phyloP scores from a whole-genome alignment of 2,797 vertebrate species.

The Lagodon rhomboides region DNA sequence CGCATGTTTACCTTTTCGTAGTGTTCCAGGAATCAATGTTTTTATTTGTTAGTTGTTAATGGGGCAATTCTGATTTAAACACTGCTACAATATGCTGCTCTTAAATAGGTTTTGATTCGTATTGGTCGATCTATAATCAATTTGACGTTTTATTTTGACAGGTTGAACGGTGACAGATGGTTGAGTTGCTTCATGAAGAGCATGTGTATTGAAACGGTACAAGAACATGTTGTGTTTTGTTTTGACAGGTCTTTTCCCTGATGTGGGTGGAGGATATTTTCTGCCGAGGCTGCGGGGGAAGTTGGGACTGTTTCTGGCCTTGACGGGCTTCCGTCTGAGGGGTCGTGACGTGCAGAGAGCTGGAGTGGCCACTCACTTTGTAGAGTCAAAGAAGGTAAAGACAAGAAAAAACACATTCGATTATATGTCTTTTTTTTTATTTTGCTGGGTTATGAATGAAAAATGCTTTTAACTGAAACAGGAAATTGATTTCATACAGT shows the following conservation, averaged over 20 bases:
- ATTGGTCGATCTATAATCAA: neutral
- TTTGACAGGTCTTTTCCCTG: constrained; percentile 93
- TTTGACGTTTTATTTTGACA: neutral
- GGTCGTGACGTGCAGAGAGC: constrained; percentile 93
- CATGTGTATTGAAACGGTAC: neutral
- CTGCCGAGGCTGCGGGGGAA: constrained; percentile 93
- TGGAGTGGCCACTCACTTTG: constrained; percentile 95
- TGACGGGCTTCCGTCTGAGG: constrained; percentile 94
- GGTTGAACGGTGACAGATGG: neutral
- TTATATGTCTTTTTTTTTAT: neutral
- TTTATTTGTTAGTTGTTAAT: constrained; percentile 4
- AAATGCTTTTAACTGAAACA: neutral
- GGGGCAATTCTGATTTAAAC: neutral
- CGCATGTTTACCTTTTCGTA: neutral
- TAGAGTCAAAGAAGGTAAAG: constrained; percentile 91
- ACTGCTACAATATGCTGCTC: neutral
- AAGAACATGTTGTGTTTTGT: constrained; percentile 12
- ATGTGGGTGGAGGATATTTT: constrained; percentile 97
- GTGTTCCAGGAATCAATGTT: constrained; percentile 9
- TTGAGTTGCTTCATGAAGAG: no score
- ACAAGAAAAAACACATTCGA: neutral
- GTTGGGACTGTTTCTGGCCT: constrained; percentile 91
- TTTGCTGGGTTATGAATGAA: neutral
- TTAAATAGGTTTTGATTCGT: neutral
- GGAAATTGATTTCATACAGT: neutral